Evolutionary conservation across 2,113 vertebrate genomes (phyloP), one percentile per base, ranked within the genome.

Genomic region (Synodontis membranacea): DNA sequence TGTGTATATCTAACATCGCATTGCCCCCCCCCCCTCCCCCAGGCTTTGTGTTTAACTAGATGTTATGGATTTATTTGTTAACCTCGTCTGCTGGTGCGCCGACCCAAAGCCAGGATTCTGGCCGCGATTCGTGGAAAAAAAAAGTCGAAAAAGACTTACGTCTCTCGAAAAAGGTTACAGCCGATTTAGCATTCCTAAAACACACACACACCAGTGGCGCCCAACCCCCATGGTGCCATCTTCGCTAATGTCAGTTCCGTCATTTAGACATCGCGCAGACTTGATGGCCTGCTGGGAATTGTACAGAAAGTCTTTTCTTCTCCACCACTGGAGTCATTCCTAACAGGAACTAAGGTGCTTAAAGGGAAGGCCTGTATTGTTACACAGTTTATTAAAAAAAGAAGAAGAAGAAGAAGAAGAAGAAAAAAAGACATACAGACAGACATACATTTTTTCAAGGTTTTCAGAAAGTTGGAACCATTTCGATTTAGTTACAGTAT

Each of bases 261-360:
- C 52, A 80, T 80, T 80, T 80, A 39, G 17, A 80, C 78, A 56
- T 80, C 78, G 39, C 52, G 25, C 46, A 80, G 78, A 80, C 78
- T 80, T 58, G 78, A 80, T 80, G 76, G 76, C 76, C 50, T 80
- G 50, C 39, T 80, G 50, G 50, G 50, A 80, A 80, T 39, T 42
- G 37, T 58, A 58, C 54, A 80, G 54, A 80, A 25, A 42, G 78
- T 8, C 52, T 58, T 58, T 80, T 80, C 78, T 58, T 80, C 12
- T 78, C 17, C 28, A 78, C n/a, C 17, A 7, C 10, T 50, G 74
- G 74, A 78, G 74, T 46, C 28, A 3, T 80, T 80, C 52, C 58
- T 58, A 14, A 39, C n/a, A 79, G 46, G 75, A 54, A 37, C 48
- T 34, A 23, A 79, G 37, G 10, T 31, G 76, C 50, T 54, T 54